Base-by-base conservation (phyloP, 2,888 invertebrate species). In the Andrena hattorfiana region DNA sequence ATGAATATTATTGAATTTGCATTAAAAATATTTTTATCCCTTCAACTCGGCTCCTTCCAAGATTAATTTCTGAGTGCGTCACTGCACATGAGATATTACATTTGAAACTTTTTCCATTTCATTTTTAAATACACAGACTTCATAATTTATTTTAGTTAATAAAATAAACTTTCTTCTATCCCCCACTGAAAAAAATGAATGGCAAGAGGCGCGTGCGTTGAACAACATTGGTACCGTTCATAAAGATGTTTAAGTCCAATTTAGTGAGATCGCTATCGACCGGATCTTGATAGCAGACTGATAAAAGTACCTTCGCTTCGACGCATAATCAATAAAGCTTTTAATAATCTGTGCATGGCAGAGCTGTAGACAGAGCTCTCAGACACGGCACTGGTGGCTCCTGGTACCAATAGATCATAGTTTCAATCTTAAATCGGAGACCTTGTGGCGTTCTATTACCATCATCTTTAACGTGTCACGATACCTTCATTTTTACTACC, bases 341-440 rank as follows among this genome's bases (percentile, higher is more conserved):
- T 83, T 85, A 89, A 89, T 90, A 89, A 90, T 89, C 81, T 86
- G 82, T 87, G 82, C 85, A 82, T 85, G 86, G 81, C 72, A 80
- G 86, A 86, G 85, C 78, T 85, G 77, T 75, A 85, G 89, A 88
- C 88, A 82, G 87, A 83, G 70, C 68, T 73, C 63, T 84, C 62
- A 80, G 74, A 64, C 91, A 92, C 90, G 91, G 87, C 75, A 91
- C 80, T 69, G 90, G 89, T 81, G 77, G 90, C 77, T 90, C 91
- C 91, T 91, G 91, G 91, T 75, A 92, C 91, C 86, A 72, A 70
- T 69, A 84, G 71, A 87, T 87, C 66, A 68, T 84, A 23, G 6
- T 49, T 72, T 48, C 35, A 35, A 70, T 81, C 42, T 42, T 49
- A 63, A 13, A 69, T 73, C 30, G 16, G 42, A 62, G 63, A 63